These are phyloP conservation scores for Anarhynchus alexandrinus DNA, from an alignment of 2,113 vertebrate species.

Conservation along the genomic window DNA sequence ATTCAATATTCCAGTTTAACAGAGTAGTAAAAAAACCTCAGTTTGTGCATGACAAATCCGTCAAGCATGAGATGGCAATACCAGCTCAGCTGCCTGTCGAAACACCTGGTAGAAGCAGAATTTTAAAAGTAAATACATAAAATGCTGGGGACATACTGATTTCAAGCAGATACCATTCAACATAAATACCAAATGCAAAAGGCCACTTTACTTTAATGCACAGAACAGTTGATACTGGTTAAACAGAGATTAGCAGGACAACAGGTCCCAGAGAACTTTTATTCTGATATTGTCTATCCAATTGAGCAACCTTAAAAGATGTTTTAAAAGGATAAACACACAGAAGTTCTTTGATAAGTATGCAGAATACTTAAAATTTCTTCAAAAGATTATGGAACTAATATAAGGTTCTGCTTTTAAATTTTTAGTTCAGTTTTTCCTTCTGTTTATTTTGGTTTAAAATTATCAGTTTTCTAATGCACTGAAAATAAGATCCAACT, in stretches of 20 bases:
- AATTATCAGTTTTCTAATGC: not conserved
- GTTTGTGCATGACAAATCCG: not conserved
- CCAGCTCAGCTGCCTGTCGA: not conserved
- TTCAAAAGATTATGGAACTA: not conserved
- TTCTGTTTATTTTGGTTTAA: not conserved
- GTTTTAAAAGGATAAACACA: not conserved
- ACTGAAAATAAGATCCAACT: not conserved
- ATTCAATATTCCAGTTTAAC: not conserved
- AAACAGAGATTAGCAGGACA: not conserved
- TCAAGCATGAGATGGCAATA: not conserved
- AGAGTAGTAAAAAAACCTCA: not conserved
- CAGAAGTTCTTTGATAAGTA: not conserved
- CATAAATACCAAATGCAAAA: not conserved
- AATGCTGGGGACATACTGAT: not conserved
- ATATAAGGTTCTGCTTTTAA: not conserved
- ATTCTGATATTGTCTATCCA: not conserved
- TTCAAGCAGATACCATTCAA: not conserved
- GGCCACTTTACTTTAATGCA: not conserved
- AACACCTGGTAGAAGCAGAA: not conserved
- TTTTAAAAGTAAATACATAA: not conserved
- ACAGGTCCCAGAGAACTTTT: not conserved
- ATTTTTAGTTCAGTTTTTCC: not conserved
- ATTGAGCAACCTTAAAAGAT: not conserved
- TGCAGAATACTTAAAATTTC: not conserved
- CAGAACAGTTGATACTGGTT: not conserved